These are phyloP conservation scores for Leptinotarsa texana DNA, from an alignment of 1,140 invertebrate species.

Conservation along the genomic window DNA sequence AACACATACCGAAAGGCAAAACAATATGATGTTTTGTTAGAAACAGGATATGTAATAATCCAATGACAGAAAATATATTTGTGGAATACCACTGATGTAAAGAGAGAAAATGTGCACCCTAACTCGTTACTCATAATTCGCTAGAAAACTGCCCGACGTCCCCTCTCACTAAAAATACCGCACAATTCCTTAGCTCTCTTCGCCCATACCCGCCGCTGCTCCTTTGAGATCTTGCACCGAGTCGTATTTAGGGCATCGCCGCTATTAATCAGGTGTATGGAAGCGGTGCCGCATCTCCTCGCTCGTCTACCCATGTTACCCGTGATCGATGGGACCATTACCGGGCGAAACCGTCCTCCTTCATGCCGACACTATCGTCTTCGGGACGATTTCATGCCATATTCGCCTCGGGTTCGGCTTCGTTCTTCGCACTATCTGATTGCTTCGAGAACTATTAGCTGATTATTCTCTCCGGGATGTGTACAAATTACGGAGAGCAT, in stretches of 20 bases:
- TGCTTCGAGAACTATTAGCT: slow-evolving; percentile 27
- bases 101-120: too few species aligned
- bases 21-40: too few species aligned
- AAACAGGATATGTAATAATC: too few species aligned
- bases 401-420: slow-evolving; percentile 29
- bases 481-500: slow-evolving; percentile 20
- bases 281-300: slow-evolving; percentile 31
- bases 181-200: background rate
- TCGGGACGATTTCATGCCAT: slow-evolving; percentile 33
- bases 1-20: too few species aligned
- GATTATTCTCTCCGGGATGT: slow-evolving; percentile 24
- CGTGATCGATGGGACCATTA: slow-evolving; percentile 42
- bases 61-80: too few species aligned
- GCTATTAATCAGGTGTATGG: slow-evolving; percentile 40
- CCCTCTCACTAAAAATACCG: too few species aligned
- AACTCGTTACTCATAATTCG: too few species aligned
- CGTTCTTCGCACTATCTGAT: slow-evolving; percentile 23
- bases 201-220: background rate
- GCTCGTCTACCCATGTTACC: slow-evolving; percentile 39
- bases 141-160: too few species aligned
- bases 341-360: slow-evolving; percentile 29
- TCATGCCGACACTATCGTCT: slow-evolving; percentile 39
- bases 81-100: too few species aligned
- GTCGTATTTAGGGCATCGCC: slow-evolving; percentile 35
- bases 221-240: background rate